Evolutionary conservation across 2,113 vertebrate species (phyloP).

Genomic region (Mormoops blainvillei): DNA sequence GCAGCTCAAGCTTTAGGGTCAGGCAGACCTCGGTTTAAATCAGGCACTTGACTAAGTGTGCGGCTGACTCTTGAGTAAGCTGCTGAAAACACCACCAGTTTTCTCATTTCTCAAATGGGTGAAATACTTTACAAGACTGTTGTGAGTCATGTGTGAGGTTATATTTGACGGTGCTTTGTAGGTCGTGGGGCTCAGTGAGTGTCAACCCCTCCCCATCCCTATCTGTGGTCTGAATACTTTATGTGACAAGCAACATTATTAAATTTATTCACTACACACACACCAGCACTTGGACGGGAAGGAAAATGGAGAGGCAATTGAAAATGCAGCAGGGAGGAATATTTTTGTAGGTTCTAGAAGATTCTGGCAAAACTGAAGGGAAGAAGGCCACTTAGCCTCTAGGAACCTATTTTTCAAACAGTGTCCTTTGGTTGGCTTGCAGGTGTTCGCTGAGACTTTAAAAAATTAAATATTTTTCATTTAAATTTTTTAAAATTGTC

Average conservation of each 20-base stretch:
- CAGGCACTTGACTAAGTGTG: background rate
- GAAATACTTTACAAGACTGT: background rate
- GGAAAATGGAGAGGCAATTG: background rate
- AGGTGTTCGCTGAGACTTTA: background rate
- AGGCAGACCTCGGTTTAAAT: background rate
- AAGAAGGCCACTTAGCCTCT: background rate
- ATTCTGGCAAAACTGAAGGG: background rate
- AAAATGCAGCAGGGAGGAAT: background rate
- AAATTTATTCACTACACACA: no score
- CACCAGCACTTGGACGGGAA: background rate
- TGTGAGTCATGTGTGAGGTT: background rate
- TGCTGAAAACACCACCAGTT: background rate
- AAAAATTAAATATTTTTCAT: background rate
- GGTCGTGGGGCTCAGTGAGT: accelerated
- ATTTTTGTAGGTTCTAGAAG: background rate
- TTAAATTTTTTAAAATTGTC: background rate
- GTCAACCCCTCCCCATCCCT: no score
- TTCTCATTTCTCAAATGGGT: background rate
- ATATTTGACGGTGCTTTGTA: background rate
- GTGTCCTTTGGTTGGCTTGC: background rate
- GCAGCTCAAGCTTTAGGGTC: background rate
- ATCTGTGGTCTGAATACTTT: background rate
- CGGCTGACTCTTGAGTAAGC: background rate
- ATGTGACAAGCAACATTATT: background rate
- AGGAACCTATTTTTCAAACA: background rate